Percentiles rank a stretch among this genome's conserved stretches.
phyloP scores from a whole-genome alignment of 2,888 invertebrate genomes.

The Periphyllus acericola region DNA sequence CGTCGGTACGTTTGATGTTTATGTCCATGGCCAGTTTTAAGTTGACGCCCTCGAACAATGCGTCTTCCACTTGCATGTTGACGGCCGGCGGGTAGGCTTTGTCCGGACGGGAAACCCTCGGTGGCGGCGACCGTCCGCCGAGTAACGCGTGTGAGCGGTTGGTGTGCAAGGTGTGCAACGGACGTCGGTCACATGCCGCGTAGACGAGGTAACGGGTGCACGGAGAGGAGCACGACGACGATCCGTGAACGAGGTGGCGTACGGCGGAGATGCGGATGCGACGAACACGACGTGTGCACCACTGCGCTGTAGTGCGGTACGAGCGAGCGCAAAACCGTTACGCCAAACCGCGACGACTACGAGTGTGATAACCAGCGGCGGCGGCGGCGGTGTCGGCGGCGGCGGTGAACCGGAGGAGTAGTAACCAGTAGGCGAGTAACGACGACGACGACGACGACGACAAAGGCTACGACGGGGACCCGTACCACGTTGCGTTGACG shows the following conservation, averaged over 20 bases:
- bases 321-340: slow-evolving; percentile 50
- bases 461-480: no score
- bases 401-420: not conserved
- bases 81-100: not conserved
- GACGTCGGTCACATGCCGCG: not conserved
- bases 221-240: not conserved
- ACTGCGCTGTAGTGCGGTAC: not conserved
- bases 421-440: not conserved
- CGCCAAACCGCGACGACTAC: slow-evolving; percentile 16
- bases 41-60: slow-evolving; percentile 46
- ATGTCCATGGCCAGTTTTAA: slow-evolving; percentile 58
- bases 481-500: slow-evolving; percentile 21
- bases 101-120: not conserved
- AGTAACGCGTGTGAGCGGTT: not conserved
- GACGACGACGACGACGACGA: slow-evolving; percentile 1
- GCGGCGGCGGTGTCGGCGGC: not conserved
- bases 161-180: not conserved
- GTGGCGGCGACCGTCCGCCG: not conserved
- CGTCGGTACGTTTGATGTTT: slow-evolving; percentile 57
- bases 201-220: not conserved
- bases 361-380: slow-evolving; percentile 49
- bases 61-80: slow-evolving; percentile 49
- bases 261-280: not conserved
- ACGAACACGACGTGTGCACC: not conserved
- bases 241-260: not conserved